Evolutionary conservation across 2,113 vertebrate species (phyloP), one percentile per base, ranked within the genome.

Genomic region (Grammomys surdaster): DNA sequence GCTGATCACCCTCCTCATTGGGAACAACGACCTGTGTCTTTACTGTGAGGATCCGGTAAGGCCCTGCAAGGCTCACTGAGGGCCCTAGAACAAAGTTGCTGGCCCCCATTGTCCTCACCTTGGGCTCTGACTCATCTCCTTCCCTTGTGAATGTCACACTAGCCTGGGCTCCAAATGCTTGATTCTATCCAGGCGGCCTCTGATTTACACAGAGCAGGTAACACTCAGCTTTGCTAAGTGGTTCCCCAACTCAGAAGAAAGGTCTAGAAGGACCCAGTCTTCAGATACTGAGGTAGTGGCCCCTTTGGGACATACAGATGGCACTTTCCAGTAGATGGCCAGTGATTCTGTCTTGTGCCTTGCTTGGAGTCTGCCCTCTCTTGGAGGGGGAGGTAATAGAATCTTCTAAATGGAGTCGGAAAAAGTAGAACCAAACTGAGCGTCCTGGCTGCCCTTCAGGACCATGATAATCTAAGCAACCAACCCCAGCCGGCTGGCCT

Each of bases 1-100:
- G 98, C 97, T 99, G 97, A 98, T 99, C 97, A 99, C 99, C 2
- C 92, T 99, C 94, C 99, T 99, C 54, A 97, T 99, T 67, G 99
- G 99, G 96, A 98, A 98, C 96, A 99, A 99, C 0, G 99, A 99
- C 98, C 97, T 99, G 86, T 99, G 99, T 97, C 98, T 98, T 90
- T 99, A 99, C 98, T 99, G 99, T 93, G 96, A 98, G 65, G 98
- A 99, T 95, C 98, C 98, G 98, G 99, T 99, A 98, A 91, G 98
- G 95, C 90, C 90, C 85, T 28, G 16, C 9, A 0, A 1, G 36
- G 8, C 7, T 69, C 56, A 1, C 12, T 0, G 3, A n/a, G 72
- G 26, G n/a, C 78, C 43, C 3, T 80, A 33, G 43, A 72, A 33
- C 19, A 17, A 51, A 80, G 26, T 12, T 2, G 17, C 48, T 43